Percentiles rank a stretch among this genome's conserved stretches.
phyloP scores from a whole-genome alignment of 2,888 invertebrate genomes.

The Sussaba pulchella region DNA sequence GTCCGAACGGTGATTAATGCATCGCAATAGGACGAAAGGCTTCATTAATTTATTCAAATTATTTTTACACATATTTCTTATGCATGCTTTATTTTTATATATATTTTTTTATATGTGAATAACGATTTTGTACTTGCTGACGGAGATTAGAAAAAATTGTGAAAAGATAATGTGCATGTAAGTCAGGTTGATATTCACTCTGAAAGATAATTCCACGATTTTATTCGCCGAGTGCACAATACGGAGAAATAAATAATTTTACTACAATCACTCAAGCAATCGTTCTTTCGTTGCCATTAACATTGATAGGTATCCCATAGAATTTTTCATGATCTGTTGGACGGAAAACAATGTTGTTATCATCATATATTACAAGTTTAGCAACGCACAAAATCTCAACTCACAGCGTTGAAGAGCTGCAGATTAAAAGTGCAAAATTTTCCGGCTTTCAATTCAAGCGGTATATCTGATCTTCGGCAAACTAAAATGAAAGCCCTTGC shows the following conservation, averaged over 20 bases:
- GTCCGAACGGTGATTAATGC: too few species aligned
- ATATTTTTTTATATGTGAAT: too few species aligned
- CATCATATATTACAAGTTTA: background rate
- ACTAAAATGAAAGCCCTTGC: slow-evolving; percentile 56
- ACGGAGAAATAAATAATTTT: background rate
- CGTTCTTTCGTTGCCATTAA: slow-evolving; percentile 64
- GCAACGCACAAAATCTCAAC: background rate
- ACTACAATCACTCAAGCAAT: background rate
- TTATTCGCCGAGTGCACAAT: background rate
- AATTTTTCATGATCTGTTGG: slow-evolving; percentile 67
- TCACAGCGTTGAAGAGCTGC: slow-evolving; percentile 56
- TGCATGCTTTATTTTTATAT: too few species aligned
- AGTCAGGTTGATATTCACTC: background rate
- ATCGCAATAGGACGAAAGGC: too few species aligned
- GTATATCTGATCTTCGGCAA: slow-evolving; percentile 41
- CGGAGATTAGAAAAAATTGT: too few species aligned
- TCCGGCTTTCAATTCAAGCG: slow-evolving; percentile 62
- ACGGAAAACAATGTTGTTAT: background rate
- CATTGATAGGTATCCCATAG: slow-evolving; percentile 69
- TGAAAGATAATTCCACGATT: background rate
- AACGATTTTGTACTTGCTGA: too few species aligned
- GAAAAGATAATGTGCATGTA: background rate
- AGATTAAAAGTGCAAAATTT: slow-evolving; percentile 61
- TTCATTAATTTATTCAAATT: too few species aligned
- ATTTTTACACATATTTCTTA: too few species aligned